Evolutionary conservation across 2,797 vertebrate genomes (phyloP), one percentile per base, ranked within the genome.

Genomic region (Taeniopygia guttata): DNA sequence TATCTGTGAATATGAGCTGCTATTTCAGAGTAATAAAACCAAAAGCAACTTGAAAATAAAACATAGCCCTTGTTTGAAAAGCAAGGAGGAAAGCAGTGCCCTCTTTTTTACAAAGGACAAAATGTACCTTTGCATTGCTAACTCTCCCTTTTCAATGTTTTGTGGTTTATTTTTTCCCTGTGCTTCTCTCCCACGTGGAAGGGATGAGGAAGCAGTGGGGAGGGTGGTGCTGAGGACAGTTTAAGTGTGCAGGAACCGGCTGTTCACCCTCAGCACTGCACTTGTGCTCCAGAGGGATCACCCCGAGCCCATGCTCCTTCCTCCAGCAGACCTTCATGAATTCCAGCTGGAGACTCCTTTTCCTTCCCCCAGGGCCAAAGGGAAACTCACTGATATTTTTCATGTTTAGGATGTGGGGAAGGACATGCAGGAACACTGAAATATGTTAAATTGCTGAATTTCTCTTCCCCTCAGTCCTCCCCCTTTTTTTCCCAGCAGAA

Each of bases 321-420:
- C 38, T 81, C 74, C 93, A 69, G 67, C 72, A 86, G 66, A 62
- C 52, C 34, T 70, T 77, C 93, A 64, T 10, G 21, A 90, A 87
- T 90, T 89, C 95, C 96, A 96, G 80, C 94, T 95, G 96, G 92
- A 96, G 90, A 70, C 64, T 94, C 83, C 84, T 95, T 79, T 91
- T 68, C 16, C 78, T 84, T 64, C 52, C 86, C 38, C 16, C 45
- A 36, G 49, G 92, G 90, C 77, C 80, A 95, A 90, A 89, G 74
- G 89, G 91, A 92, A 92, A 32, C 56, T 43, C 20, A 22, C 18
- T 36, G 84, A 80, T 74, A 93, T 93, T 95, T 95, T 76, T 95
- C 92, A 87, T 90, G 70, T 84, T 94, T 94, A 93, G 54, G 91
- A 91, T 82, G 70, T 63, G 59, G 55, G 67, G 81, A 94, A 92